These are phyloP conservation scores for Lutjanus campechanus DNA, from an alignment of 2,797 vertebrate species.

Conservation along the genomic window DNA sequence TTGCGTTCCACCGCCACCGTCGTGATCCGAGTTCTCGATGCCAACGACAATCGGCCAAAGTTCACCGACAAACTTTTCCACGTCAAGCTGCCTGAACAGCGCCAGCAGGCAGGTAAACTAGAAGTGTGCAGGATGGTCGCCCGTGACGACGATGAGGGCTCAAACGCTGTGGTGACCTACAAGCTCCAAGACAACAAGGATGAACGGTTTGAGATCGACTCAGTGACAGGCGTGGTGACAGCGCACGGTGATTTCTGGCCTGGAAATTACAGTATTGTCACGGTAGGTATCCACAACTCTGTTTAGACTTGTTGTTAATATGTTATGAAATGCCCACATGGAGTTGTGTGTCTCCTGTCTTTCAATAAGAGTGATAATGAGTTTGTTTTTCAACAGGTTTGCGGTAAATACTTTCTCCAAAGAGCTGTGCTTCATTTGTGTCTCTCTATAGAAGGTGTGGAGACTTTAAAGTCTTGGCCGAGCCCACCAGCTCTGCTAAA, in stretches of 20 bases:
- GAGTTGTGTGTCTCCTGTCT: neutral
- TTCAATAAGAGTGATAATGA: conserved; percentile 14
- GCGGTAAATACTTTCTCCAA: neutral
- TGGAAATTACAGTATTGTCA: conserved; percentile 94
- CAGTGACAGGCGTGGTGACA: conserved; percentile 87
- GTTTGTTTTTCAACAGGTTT: neutral
- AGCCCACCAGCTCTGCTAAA: conserved; percentile 30
- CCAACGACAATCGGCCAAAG: conserved; percentile 92
- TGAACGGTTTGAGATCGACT: conserved; percentile 87
- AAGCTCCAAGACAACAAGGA: conserved; percentile 87
- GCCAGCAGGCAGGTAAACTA: conserved; percentile 33
- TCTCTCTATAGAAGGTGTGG: conserved; percentile 19
- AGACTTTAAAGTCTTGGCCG: conserved; percentile 6
- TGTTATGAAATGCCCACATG: neutral
- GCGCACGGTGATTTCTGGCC: conserved; percentile 87
- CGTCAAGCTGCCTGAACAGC: conserved; percentile 88
- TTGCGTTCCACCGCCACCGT: conserved; percentile 92
- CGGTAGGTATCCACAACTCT: conserved; percentile 81
- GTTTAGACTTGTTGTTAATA: neutral
- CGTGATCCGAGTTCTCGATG: conserved; percentile 90
- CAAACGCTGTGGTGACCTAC: conserved; percentile 91
- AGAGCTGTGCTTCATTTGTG: conserved; percentile 18
- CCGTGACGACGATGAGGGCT: conserved; percentile 90
- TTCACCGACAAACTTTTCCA: conserved; percentile 95
- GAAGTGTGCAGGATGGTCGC: conserved; percentile 92